phyloP scores from a whole-genome alignment of 2,797 vertebrate genomes.

The Clarias pachynema region DNA sequence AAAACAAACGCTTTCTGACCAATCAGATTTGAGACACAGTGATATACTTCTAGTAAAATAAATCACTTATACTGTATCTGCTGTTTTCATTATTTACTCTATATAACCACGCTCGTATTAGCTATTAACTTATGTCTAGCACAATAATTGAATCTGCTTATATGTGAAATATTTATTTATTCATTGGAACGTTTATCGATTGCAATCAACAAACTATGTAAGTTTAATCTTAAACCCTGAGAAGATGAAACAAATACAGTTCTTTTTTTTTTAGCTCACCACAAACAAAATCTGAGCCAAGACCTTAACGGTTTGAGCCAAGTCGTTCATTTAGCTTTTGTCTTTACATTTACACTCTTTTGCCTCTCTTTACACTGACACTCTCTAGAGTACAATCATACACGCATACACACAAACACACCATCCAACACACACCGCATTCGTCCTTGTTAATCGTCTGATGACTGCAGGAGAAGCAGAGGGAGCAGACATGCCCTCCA shows the following conservation, averaged over 20 bases:
- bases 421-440: constrained; percentile 13
- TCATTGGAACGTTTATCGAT: background rate
- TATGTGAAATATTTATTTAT: background rate
- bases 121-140: background rate
- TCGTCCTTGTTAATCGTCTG: constrained; percentile 43
- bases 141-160: background rate
- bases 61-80: background rate
- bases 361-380: no score
- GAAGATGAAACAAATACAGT: background rate
- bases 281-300: background rate
- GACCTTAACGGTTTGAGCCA: background rate
- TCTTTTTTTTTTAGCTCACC: background rate
- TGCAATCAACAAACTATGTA: background rate
- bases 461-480: constrained; percentile 57
- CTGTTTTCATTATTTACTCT: background rate
- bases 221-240: background rate
- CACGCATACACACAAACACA: background rate
- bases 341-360: constrained; percentile 14
- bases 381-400: constrained; percentile 29
- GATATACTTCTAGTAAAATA: background rate
- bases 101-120: no score
- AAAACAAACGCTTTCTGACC: background rate
- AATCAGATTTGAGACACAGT: background rate
- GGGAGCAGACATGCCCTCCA: constrained; percentile 68
- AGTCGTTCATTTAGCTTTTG: constrained; percentile 5